phyloP scores from a whole-genome alignment of 2,113 vertebrate species.

The Bos javanicus region DNA sequence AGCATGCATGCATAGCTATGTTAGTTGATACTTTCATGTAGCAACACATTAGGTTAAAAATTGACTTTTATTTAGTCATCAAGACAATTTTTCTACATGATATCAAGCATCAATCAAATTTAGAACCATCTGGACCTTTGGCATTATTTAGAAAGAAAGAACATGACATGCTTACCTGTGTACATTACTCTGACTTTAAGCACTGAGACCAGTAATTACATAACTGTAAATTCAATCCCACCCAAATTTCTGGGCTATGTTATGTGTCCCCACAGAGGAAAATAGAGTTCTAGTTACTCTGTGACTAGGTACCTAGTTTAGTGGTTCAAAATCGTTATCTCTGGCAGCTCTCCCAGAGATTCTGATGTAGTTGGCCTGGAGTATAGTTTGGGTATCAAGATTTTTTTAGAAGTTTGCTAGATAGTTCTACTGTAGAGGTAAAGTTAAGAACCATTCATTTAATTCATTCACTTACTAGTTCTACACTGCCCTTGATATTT shows the following conservation, averaged over 20 bases:
- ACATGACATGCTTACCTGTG: not conserved
- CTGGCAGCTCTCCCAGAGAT: not conserved
- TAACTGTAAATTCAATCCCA: not conserved
- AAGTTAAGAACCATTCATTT: not conserved
- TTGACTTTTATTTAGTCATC: not conserved
- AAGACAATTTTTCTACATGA: not conserved
- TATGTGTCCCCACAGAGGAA: not conserved
- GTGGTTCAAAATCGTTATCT: not conserved
- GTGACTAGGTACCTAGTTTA: not conserved
- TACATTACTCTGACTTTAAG: not conserved
- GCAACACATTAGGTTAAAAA: not conserved
- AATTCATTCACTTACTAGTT: not conserved
- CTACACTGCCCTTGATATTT: not conserved
- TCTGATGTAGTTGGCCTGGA: not conserved
- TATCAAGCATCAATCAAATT: not conserved
- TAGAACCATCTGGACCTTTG: not conserved
- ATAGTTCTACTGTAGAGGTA: not conserved
- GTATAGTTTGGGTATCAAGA: not conserved
- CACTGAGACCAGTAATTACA: not conserved
- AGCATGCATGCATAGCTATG: not conserved
- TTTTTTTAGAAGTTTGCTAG: not conserved
- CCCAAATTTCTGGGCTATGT: not conserved
- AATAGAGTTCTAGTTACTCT: not conserved
- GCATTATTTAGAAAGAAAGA: slow-evolving; percentile 29
- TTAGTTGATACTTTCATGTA: not conserved